Percentiles rank a stretch among this genome's conserved stretches.
Evolutionary conservation across 1,140 invertebrate species (phyloP).

Genomic region (Telenomus remus): DNA sequence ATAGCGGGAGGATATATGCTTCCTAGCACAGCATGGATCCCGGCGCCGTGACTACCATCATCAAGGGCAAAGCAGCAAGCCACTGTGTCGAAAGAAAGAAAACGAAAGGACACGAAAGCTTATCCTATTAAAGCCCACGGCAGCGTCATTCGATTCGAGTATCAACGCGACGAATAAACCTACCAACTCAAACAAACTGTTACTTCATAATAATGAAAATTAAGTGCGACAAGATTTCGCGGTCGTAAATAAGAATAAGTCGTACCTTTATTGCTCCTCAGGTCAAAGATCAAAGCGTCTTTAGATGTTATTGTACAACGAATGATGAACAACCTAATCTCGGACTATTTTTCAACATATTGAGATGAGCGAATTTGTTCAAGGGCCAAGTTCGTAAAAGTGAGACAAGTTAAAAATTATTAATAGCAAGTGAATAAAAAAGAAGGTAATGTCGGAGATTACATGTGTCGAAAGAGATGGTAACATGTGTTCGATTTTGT

Average conservation of each 20-base stretch:
- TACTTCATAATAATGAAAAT: slow-evolving; percentile 42
- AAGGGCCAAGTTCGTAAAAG: no score
- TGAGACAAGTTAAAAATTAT: no score
- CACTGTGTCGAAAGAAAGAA: slow-evolving; percentile 45
- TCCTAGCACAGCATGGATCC: slow-evolving; percentile 71
- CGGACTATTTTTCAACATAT: background rate
- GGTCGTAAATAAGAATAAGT: slow-evolving; percentile 49
- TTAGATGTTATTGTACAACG: slow-evolving; percentile 13
- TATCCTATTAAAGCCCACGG: slow-evolving; percentile 41
- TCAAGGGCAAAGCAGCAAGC: slow-evolving; percentile 44
- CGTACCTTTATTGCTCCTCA: slow-evolving; percentile 14
- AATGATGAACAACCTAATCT: slow-evolving; percentile 32
- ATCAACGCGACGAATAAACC: slow-evolving; percentile 28
- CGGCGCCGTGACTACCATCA: slow-evolving; percentile 59
- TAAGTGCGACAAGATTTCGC: slow-evolving; percentile 28
- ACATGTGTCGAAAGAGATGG: no score
- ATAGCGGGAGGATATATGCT: slow-evolving; percentile 73
- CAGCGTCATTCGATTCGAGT: slow-evolving; percentile 42
- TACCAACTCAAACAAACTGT: slow-evolving; percentile 8
- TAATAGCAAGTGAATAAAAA: no score
- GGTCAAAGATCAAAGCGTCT: slow-evolving; percentile 23
- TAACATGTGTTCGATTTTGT: no score
- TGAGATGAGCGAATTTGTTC: background rate
- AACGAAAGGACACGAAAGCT: slow-evolving; percentile 27
- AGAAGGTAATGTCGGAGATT: no score